phyloP scores from a whole-genome alignment of 2,888 invertebrate genomes.

The Herminia tarsipennalis region DNA sequence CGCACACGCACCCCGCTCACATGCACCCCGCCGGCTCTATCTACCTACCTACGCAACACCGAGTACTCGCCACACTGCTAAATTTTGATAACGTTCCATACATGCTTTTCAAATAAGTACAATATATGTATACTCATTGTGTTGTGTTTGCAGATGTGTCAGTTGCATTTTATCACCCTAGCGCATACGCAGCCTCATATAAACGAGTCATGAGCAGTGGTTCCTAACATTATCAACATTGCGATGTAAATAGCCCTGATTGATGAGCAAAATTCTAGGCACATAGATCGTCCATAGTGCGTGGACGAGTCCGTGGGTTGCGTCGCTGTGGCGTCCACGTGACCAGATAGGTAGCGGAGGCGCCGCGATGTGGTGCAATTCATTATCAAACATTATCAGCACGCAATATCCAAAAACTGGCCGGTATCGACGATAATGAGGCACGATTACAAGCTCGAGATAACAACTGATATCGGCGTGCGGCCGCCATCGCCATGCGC shows the following conservation, averaged over 20 bases:
- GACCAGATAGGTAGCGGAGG: conserved; percentile 1
- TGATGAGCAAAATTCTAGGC: conserved; percentile 1
- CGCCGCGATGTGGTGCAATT: not conserved
- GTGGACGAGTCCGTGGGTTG: not conserved
- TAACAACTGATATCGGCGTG: conserved; percentile 15
- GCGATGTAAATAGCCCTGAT: not conserved
- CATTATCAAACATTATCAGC: conserved; percentile 31
- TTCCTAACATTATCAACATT: conserved; percentile 1
- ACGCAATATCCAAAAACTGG: conserved; percentile 29
- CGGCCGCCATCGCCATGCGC: not conserved
- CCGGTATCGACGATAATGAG: conserved; percentile 34
- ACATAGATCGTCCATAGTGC: not conserved
- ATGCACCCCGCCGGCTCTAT: too few relatives aligned
- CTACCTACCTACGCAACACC: too few relatives aligned
- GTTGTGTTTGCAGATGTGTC: conserved; percentile 9
- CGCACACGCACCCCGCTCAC: conserved; percentile 8
- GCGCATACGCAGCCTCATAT: not conserved
- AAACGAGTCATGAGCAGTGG: not conserved
- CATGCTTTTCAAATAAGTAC: conserved; percentile 9
- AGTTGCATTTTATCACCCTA: conserved; percentile 3
- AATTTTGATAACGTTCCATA: conserved; percentile 26
- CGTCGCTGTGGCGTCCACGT: not conserved
- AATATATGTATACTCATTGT: too few relatives aligned
- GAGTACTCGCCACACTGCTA: conserved; percentile 7
- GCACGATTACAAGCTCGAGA: conserved; percentile 28